phyloP scores from a whole-genome alignment of 2,797 vertebrate genomes.

The Erethizon dorsatum region DNA sequence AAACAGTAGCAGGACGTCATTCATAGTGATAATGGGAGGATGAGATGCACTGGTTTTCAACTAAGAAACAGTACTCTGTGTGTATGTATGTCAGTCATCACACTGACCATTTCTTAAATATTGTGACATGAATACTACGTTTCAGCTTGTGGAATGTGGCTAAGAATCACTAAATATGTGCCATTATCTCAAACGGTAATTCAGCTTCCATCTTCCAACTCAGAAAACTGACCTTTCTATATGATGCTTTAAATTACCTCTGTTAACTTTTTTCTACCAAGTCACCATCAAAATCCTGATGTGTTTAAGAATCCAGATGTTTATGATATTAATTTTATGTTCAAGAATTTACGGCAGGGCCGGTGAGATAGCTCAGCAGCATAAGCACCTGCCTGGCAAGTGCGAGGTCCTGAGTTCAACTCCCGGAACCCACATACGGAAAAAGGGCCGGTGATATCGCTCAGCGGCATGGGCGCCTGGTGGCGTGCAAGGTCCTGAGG shows the following conservation, averaged over 20 bases:
- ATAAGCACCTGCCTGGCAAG: too few species aligned
- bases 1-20: background rate
- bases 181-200: too few species aligned
- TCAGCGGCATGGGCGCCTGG: too few species aligned
- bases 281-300: background rate
- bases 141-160: background rate
- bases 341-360: background rate
- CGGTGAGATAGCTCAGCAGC: too few species aligned
- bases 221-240: background rate
- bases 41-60: background rate
- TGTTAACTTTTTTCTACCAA: background rate
- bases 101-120: background rate
- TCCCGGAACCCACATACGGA: too few species aligned
- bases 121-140: background rate
- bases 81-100: background rate
- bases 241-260: background rate
- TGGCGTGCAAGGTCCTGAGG: too few species aligned
- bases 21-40: background rate
- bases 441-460: too few species aligned
- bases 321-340: background rate
- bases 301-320: background rate
- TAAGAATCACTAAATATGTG: too few species aligned
- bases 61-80: background rate
- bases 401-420: too few species aligned
- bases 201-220: background rate